Percentiles rank a stretch among this genome's conserved stretches.
These are phyloP conservation scores for Macrotis lagotis DNA, from an alignment of 2,113 vertebrate genomes.

Conservation along the genomic window DNA sequence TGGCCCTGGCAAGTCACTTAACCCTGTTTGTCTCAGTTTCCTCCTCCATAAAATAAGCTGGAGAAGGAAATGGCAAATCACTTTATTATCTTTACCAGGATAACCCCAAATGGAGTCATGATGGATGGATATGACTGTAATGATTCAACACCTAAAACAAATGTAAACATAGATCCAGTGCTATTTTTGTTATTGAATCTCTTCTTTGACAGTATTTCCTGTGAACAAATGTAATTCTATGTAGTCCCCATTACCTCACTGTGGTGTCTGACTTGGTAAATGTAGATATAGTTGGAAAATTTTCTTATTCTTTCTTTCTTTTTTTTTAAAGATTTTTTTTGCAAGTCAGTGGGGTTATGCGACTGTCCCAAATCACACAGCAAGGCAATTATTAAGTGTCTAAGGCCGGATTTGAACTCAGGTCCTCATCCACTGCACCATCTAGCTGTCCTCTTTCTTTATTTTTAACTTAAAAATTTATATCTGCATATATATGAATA, in stretches of 20 bases:
- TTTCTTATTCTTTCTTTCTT: too few species aligned
- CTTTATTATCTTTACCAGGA: not conserved
- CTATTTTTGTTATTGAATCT: not conserved
- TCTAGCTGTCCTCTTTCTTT: not conserved
- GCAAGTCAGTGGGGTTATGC: too few species aligned
- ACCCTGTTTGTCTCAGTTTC: not conserved
- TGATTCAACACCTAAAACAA: not conserved
- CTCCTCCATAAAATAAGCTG: not conserved
- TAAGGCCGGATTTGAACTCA: too few species aligned
- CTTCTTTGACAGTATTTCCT: not conserved
- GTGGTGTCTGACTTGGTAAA: not conserved
- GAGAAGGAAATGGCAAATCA: not conserved
- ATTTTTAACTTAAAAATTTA: not conserved
- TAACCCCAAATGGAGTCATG: not conserved
- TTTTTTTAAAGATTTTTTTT: too few species aligned
- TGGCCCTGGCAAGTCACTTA: not conserved
- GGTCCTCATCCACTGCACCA: too few species aligned
- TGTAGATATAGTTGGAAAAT: too few species aligned
- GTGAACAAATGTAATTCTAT: not conserved
- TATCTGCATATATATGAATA: not conserved
- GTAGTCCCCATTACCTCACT: not conserved
- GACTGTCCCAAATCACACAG: too few species aligned
- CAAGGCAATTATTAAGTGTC: too few species aligned
- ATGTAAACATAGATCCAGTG: not conserved
- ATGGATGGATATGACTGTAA: not conserved